Base-by-base conservation (phyloP, 2,113 vertebrate genomes). In the Hippocampus mohnikei region DNA sequence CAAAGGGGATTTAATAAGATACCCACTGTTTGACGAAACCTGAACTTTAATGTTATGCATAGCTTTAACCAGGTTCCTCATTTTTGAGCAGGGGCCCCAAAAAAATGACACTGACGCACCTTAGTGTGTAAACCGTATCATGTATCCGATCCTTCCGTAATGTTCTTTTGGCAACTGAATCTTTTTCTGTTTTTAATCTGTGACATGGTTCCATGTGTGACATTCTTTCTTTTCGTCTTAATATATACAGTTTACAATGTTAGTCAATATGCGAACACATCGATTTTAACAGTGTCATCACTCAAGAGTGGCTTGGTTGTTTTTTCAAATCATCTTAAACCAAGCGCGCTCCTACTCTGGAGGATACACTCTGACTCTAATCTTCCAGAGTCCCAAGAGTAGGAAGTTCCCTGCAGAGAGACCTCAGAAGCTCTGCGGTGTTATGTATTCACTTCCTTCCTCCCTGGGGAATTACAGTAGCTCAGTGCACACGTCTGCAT, bases 1-100 rank as follows among this genome's bases (percentile, higher is more conserved):
- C 95, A 98, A 99, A 99, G 95, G 91, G 83, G 90, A 94, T 96
- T 96, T 99, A 99, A 98, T 99, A 97, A 99, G 96, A 94, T 95
- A 94, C 94, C 93, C 91, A 95, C 93, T 94, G 94, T 95, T 95
- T 93, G 93, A 89, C 93, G 92, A 92, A 92, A 91, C 92, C 91
- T 94, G 84, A 91, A 94, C 94, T 96, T 96, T 95, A 93, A 95
- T 95, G 93, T 95, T 91, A 82, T 90, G 91, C 91, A 91, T 94
- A 94, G 93, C 93, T 92, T 93, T 93, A 92, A 92, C 92, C 93
- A 93, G 82, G 64, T 60, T 60, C 27, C 58, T 60, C 27, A 4
- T 92, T 90, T 81, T 89, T 91, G 90, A 92, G 63, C 42, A 18
- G 42, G 13, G n/a, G 42, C n/a, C 40, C 40, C 15, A 65, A 46